Evolutionary conservation across 2,797 vertebrate species (phyloP).

Genomic region (Mastacembelus armatus): DNA sequence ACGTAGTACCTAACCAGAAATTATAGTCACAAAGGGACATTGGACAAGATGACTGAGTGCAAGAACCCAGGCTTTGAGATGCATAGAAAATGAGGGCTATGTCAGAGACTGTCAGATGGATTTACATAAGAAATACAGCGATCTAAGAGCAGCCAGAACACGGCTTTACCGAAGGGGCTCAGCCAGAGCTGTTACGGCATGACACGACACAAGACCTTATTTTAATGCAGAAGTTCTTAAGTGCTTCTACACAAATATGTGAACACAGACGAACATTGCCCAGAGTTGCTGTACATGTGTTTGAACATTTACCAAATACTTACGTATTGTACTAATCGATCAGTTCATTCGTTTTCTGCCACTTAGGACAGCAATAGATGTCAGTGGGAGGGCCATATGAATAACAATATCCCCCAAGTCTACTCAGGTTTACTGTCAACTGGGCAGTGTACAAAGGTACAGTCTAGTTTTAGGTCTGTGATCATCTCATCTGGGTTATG

Average conservation of each 20-base stretch:
- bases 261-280: neutral
- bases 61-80: conserved; percentile 46
- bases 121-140: conserved; percentile 70
- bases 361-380: too few species aligned
- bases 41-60: conserved; percentile 31
- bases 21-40: conserved; percentile 20
- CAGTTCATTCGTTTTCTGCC: too few species aligned
- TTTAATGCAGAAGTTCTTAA: conserved; percentile 39
- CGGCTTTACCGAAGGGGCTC: conserved; percentile 59
- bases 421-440: neutral
- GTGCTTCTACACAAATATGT: conserved; percentile 28
- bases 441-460: neutral
- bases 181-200: conserved; percentile 42
- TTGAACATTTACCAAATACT: too few species aligned
- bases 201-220: conserved; percentile 54
- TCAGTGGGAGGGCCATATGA: too few species aligned
- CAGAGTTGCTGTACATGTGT: neutral
- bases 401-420: too few species aligned
- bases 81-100: conserved; percentile 58
- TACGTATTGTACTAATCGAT: too few species aligned
- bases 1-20: conserved; percentile 12
- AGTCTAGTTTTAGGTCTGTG: neutral
- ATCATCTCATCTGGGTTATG: neutral
- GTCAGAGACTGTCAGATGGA: conserved; percentile 69
- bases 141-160: conserved; percentile 66